These are phyloP conservation scores for Callyntrura sp. DNA, from an alignment of 2,888 invertebrate species.

Conservation along the genomic window DNA sequence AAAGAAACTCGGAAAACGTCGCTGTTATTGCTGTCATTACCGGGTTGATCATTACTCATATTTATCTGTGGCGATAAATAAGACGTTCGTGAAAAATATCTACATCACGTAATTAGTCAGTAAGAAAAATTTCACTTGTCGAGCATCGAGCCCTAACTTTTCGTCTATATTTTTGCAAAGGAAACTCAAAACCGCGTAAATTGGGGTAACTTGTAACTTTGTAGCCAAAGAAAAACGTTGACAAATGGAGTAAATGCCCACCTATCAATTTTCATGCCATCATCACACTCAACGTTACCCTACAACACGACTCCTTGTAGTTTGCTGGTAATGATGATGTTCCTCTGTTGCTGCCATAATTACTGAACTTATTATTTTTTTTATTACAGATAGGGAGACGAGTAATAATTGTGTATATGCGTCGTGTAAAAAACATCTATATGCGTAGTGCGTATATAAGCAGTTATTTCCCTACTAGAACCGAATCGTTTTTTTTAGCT, in stretches of 20 bases:
- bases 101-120: conserved; percentile 24
- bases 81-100: conserved; percentile 32
- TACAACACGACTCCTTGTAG: no score
- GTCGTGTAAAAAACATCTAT: no score
- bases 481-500: neutral
- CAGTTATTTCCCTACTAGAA: neutral
- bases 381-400: no score
- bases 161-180: conserved; percentile 29
- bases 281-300: neutral
- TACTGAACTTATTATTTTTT: no score
- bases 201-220: conserved; percentile 52
- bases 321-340: neutral
- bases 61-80: conserved; percentile 39
- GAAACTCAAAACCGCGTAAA: conserved; percentile 52
- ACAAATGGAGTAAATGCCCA: conserved; percentile 66
- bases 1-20: neutral
- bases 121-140: conserved; percentile 48
- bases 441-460: no score
- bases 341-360: neutral
- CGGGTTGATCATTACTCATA: conserved; percentile 60
- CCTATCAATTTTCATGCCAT: conserved; percentile 69
- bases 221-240: conserved; percentile 37
- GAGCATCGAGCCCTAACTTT: neutral
- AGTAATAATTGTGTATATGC: no score
- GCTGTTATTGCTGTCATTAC: conserved; percentile 17